phyloP scores from a whole-genome alignment of 2,113 vertebrate species.

The Herpailurus yagouaroundi region DNA sequence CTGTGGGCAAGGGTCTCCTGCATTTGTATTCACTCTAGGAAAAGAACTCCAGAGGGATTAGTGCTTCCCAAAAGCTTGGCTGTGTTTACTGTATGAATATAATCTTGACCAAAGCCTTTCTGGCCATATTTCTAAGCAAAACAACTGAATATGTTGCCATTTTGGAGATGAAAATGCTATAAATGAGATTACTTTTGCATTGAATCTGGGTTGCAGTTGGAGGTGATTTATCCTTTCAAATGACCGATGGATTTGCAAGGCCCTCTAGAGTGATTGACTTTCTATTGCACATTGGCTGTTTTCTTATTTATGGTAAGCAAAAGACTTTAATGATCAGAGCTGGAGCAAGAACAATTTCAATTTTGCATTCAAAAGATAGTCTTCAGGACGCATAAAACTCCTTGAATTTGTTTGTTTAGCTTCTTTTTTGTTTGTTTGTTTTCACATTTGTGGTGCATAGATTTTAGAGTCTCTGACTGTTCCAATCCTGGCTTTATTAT shows the following conservation, averaged over 20 bases:
- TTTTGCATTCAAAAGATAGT: not conserved
- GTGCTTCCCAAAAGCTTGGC: constrained; percentile 67
- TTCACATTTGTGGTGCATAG: not conserved
- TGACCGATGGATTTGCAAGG: constrained; percentile 47
- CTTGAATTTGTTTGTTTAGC: not conserved
- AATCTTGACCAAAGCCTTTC: constrained; percentile 76
- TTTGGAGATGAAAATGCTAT: constrained; percentile 59
- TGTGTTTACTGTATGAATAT: constrained; percentile 68
- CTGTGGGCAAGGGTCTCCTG: not conserved
- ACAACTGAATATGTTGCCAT: constrained; percentile 41
- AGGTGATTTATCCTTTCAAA: constrained; percentile 53
- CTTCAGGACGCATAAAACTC: not conserved
- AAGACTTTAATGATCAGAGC: not conserved
- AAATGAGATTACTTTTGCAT: constrained; percentile 51
- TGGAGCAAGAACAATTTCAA: constrained; percentile 7
- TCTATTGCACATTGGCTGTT: not conserved
- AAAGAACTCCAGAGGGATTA: constrained; percentile 74
- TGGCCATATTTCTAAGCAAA: constrained; percentile 71
- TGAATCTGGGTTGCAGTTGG: not conserved
- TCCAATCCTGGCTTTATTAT: not conserved
- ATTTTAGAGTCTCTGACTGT: not conserved
- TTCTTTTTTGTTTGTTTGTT: not conserved
- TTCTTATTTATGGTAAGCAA: constrained; percentile 34
- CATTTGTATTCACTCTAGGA: constrained; percentile 60
- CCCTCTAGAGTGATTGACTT: constrained; percentile 7